Conservation (phyloP, 2,888 invertebrate species). For the Drosophila nigritarsus region DNA sequence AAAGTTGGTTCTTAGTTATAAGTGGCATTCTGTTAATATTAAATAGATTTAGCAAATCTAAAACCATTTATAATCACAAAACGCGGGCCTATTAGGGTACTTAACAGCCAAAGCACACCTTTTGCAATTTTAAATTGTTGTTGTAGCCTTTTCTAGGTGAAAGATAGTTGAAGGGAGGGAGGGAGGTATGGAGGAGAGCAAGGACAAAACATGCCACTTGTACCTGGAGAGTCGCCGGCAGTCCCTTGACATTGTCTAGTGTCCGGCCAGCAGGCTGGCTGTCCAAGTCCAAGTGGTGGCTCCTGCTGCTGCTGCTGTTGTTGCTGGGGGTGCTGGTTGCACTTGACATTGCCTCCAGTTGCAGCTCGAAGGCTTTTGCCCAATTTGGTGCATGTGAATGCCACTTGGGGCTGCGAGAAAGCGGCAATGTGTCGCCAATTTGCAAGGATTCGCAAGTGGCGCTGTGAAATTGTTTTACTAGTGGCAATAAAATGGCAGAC, state of each 20-base stretch:
- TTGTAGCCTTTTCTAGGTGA: not conserved
- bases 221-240: conserved; percentile 12
- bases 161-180: conserved; percentile 13
- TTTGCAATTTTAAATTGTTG: conserved; percentile 1
- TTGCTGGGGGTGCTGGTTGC: conserved; percentile 32
- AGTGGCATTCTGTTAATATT: not conserved
- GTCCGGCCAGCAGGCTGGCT: not conserved
- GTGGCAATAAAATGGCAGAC: conserved; percentile 74
- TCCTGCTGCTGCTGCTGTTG: not conserved
- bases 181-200: not conserved
- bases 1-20: not conserved
- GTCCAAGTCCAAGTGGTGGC: conserved; percentile 19
- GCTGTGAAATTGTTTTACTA: conserved; percentile 69
- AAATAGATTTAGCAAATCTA: not conserved
- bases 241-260: conserved; percentile 45
- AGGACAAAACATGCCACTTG: conserved; percentile 1
- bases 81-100: not conserved
- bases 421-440: conserved; percentile 50
- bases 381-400: conserved; percentile 44
- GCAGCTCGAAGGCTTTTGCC: conserved; percentile 52
- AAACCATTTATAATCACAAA: not conserved
- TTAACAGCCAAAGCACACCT: not conserved
- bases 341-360: conserved; percentile 66
- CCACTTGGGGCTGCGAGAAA: conserved; percentile 25
- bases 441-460: conserved; percentile 55